Evolutionary conservation across 2,797 vertebrate species (phyloP).

Genomic region (Premnoplex brunnescens): DNA sequence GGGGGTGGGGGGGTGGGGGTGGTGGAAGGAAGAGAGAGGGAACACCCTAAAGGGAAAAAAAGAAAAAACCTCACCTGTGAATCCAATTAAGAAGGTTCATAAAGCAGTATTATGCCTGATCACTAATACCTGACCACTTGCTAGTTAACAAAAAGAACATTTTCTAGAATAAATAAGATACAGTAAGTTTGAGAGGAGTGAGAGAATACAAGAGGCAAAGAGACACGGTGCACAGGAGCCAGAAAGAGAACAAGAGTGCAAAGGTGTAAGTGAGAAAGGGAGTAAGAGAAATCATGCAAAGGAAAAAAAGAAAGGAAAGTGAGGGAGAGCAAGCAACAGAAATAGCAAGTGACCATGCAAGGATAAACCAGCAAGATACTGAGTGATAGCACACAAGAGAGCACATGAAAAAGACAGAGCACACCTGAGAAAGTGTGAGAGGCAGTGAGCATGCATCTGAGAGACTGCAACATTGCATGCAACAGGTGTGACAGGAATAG

Average conservation of each 20-base stretch:
- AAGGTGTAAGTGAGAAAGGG: not conserved
- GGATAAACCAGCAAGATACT: not conserved
- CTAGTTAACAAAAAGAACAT: not conserved
- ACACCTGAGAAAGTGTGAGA: not conserved
- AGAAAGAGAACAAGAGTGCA: not conserved
- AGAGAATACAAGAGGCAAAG: not conserved
- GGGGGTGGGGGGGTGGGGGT: accelerated
- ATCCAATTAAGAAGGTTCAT: conserved; percentile 78
- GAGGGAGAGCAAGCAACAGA: not conserved
- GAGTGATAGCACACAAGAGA: not conserved
- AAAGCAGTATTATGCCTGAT: conserved; percentile 69
- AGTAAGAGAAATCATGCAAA: not conserved
- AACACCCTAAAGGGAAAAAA: not conserved
- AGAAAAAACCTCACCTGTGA: not conserved
- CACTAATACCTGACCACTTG: not conserved
- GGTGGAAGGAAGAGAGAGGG: not conserved
- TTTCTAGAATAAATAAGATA: not conserved
- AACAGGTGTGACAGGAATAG: not conserved
- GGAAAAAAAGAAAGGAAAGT: not conserved
- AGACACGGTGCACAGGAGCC: accelerated
- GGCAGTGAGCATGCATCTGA: accelerated
- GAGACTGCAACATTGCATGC: accelerated
- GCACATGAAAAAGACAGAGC: not conserved
- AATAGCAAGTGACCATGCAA: not conserved
- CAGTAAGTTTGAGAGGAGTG: not conserved